Percentiles rank a stretch among this genome's conserved stretches.
Evolutionary conservation across 2,113 vertebrate species (phyloP).

Genomic region (Festucalex cinctus): DNA sequence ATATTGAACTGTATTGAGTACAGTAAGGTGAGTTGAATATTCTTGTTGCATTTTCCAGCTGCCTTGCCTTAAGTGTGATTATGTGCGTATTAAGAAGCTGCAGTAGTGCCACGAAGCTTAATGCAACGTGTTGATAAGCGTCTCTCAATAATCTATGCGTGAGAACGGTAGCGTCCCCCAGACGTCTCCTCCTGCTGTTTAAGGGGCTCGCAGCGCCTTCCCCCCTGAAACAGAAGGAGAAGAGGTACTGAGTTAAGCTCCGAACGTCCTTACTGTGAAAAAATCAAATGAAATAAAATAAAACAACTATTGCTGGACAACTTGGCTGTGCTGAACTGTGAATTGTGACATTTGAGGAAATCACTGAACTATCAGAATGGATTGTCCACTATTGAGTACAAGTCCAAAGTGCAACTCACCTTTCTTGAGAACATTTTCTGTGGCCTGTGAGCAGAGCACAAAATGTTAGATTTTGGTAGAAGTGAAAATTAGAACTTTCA

Average conservation of each 20-base stretch:
- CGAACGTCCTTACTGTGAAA: constrained; percentile 47
- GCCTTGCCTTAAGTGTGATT: constrained; percentile 32
- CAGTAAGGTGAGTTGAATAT: constrained; percentile 51
- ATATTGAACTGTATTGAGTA: constrained; percentile 39
- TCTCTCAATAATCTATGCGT: constrained; percentile 22
- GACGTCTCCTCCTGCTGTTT: constrained; percentile 77
- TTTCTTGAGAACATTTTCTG: constrained; percentile 51
- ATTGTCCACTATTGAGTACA: background rate
- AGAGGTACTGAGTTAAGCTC: constrained; percentile 76
- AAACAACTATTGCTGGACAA: constrained; percentile 1
- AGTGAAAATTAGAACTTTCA: no score
- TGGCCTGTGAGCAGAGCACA: constrained; percentile 47
- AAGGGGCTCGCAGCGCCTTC: constrained; percentile 75
- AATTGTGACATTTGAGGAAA: constrained; percentile 37
- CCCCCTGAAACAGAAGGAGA: constrained; percentile 83
- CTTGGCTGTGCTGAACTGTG: constrained; percentile 42
- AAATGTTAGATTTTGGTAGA: background rate
- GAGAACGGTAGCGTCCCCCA: constrained; percentile 51
- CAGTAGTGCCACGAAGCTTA: constrained; percentile 4
- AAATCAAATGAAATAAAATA: constrained; percentile 29
- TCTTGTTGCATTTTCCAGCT: constrained; percentile 46
- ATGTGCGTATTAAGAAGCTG: background rate
- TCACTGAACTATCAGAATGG: background rate
- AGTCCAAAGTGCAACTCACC: constrained; percentile 65
- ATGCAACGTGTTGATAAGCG: background rate